Evolutionary conservation across 2,113 vertebrate species (phyloP).

Genomic region (Tringa solitaria): DNA sequence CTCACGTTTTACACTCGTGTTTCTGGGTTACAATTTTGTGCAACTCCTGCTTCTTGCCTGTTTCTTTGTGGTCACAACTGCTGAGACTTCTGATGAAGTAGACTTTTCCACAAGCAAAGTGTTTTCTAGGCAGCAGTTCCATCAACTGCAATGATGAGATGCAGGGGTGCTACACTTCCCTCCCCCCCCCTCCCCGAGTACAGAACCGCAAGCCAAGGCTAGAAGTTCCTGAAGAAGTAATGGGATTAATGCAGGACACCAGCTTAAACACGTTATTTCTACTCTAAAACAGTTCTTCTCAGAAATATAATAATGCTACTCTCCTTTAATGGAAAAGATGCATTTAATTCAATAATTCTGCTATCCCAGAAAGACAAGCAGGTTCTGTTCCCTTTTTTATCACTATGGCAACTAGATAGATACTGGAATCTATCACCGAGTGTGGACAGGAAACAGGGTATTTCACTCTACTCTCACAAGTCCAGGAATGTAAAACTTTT

Average conservation of each 20-base stretch:
- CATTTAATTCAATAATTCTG: slow-evolving; percentile 45
- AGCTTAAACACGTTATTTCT: not conserved
- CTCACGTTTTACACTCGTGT: fast-evolving
- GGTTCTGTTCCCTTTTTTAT: slow-evolving; percentile 48
- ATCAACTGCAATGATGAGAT: not conserved
- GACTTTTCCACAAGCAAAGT: not conserved
- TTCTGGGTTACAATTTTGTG: not conserved
- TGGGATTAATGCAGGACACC: not conserved
- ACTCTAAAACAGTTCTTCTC: not conserved
- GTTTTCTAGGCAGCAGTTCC: not conserved
- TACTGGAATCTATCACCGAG: not conserved
- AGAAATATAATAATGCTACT: not conserved
- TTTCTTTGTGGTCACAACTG: not conserved
- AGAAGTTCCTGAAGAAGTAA: not conserved
- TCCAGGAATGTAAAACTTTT: not conserved
- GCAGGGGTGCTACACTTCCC: not conserved
- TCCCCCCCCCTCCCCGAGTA: not conserved
- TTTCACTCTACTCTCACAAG: not conserved
- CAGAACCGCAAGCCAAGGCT: not conserved
- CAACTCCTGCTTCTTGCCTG: not conserved
- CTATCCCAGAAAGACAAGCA: slow-evolving; percentile 49
- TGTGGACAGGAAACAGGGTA: not conserved
- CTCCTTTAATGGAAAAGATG: not conserved
- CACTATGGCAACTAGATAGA: slow-evolving; percentile 58
- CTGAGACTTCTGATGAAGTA: not conserved